Conservation (phyloP, 2,797 vertebrate species). For the Semaprochilodus insignis region DNA sequence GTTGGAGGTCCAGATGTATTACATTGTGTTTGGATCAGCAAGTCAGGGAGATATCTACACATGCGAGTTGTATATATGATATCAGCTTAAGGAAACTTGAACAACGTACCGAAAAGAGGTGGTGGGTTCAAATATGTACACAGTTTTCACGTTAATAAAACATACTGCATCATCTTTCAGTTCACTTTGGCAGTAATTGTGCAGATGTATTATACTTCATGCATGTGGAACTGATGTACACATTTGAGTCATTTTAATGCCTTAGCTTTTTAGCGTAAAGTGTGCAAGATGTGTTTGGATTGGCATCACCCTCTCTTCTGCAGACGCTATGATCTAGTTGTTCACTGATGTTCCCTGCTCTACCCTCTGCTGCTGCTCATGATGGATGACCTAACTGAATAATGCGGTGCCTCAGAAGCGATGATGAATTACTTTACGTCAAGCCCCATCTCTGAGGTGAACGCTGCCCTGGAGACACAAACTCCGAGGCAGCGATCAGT, state of each 20-base stretch:
- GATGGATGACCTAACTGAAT: conserved; percentile 52
- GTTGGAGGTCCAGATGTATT: conserved; percentile 1
- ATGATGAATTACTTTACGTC: conserved; percentile 56
- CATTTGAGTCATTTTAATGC: not conserved
- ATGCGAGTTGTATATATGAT: not conserved
- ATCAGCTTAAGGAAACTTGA: not conserved
- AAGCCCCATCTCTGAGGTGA: conserved; percentile 24
- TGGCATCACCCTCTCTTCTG: conserved; percentile 16
- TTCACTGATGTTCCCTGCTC: conserved; percentile 19
- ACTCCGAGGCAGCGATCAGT: conserved; percentile 14
- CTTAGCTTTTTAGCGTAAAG: not conserved
- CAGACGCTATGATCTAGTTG: conserved; percentile 28
- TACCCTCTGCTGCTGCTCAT: conserved; percentile 14
- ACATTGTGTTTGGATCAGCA: not conserved
- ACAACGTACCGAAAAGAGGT: no score
- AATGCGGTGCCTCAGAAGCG: conserved; percentile 37
- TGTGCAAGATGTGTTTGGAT: conserved; percentile 15
- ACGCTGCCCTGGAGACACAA: conserved; percentile 21
- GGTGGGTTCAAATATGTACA: not conserved
- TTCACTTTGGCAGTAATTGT: not conserved
- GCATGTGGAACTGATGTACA: not conserved
- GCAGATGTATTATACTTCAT: not conserved
- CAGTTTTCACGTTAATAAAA: not conserved
- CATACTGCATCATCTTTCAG: not conserved
- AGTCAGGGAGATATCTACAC: not conserved